Base-by-base conservation (phyloP, 2,888 invertebrate species). In the Diabrotica balteata region DNA sequence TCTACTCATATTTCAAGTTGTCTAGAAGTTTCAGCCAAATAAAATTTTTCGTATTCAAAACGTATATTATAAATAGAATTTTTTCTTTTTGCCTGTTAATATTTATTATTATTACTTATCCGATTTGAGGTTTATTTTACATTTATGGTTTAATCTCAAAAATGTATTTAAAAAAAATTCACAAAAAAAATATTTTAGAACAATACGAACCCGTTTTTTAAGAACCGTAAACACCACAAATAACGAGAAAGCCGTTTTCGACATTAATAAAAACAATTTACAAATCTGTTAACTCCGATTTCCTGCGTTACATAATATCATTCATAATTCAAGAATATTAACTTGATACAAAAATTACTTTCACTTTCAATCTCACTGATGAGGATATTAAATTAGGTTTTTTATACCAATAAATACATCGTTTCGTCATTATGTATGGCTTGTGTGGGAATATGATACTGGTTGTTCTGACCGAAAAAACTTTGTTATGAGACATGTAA, bases 341-440 rank as follows among this genome's bases (percentile, higher is more conserved):
- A 49, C 51, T 49, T 45, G 61, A 51, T 46, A 51, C 42, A 50
- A 11, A 17, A 63, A 57, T 11, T 49, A 64, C 64, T 64, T 64
- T 64, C 64, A 64, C 64, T 64, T 64, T 59, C 58, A 51, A 51
- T 64, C 64, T 64, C 51, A 49, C 44, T 59, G 51, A 64, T 59
- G 58, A 22, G 17, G 50, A 52, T 64, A 51, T 52, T 58, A 59
- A 61, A 45, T 44, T 50, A 9, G 42, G 17, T 52, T 53, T 58
- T 64, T 59, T 50, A 17, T 60, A 53, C 32, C 11, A 51, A 42
- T 42, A 54, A 42, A 54, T 8, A 45, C 9, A 44, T 57, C 10
- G 45, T 57, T 57, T 57, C 55, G 6, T 55, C 55, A 55, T 55
- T 57, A 45, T 45, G 45, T 57, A 5, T 8, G 9, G 8, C 11